Conservation (phyloP, 1,140 invertebrate species). For the Pseudomyrmex cubaensis region DNA sequence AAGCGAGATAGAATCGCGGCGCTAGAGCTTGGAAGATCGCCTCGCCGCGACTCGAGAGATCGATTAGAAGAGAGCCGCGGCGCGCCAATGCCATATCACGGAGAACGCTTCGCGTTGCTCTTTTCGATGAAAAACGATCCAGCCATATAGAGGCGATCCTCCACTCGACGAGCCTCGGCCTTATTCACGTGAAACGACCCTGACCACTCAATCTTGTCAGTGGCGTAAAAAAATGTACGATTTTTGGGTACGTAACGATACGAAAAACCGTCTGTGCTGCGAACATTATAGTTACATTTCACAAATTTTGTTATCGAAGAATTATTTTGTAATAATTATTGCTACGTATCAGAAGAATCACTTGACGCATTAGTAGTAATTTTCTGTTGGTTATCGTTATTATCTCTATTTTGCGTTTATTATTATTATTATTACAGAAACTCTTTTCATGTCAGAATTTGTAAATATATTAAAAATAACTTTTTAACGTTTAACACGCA, state of each 20-base stretch:
- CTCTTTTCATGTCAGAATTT: too few relatives aligned
- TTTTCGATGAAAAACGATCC: conserved; percentile 58
- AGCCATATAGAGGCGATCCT: conserved; percentile 55
- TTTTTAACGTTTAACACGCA: background rate
- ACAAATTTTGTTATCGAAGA: background rate
- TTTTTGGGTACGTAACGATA: background rate
- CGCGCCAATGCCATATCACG: conserved; percentile 21
- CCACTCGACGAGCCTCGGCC: conserved; percentile 44
- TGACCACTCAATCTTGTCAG: conserved; percentile 50
- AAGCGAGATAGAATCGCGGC: conserved; percentile 30
- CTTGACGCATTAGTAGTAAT: too few relatives aligned
- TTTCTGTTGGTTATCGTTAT: too few relatives aligned
- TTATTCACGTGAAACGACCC: conserved; percentile 49
- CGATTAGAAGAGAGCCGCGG: conserved; percentile 43
- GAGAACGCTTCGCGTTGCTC: conserved; percentile 25
- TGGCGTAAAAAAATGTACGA: conserved; percentile 22
- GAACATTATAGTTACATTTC: background rate
- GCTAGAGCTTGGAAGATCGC: conserved; percentile 28
- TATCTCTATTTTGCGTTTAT: too few relatives aligned
- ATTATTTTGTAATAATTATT: too few relatives aligned
- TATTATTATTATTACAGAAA: too few relatives aligned
- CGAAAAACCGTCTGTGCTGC: background rate
- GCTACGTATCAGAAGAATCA: too few relatives aligned
- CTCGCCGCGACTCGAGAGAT: conserved; percentile 3
- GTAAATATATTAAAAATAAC: conserved; percentile 10